Evolutionary conservation across 2,113 vertebrate species (phyloP).

Genomic region (Okapia johnstoni): DNA sequence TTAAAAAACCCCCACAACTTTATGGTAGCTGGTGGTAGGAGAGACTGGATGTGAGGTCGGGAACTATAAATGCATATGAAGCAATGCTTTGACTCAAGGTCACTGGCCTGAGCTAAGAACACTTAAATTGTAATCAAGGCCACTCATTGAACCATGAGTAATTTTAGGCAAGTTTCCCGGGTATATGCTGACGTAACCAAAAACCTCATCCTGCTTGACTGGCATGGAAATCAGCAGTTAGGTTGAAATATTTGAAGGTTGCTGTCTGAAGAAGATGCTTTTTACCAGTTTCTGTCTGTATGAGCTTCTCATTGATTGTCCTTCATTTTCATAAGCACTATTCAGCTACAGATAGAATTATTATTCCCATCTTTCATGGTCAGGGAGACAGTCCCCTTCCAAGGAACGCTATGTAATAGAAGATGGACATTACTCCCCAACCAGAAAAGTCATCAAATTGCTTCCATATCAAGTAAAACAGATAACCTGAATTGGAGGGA

Average conservation of each 20-base stretch:
- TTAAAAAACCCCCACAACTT: not conserved
- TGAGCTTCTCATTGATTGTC: conserved; percentile 29
- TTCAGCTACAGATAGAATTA: conserved; percentile 45
- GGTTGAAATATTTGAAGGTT: conserved; percentile 37
- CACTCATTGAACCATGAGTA: conserved; percentile 52
- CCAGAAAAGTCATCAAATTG: conserved; percentile 45
- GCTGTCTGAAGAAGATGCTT: not conserved
- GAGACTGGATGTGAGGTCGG: not conserved
- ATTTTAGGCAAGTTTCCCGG: conserved; percentile 66
- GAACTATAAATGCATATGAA: not conserved
- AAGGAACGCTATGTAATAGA: conserved; percentile 25
- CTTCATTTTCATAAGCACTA: conserved; percentile 55
- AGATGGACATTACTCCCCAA: conserved; percentile 45
- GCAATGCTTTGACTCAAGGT: conserved; percentile 43
- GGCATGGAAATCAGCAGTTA: conserved; percentile 49
- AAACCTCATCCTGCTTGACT: conserved; percentile 54
- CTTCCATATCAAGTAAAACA: conserved; percentile 54
- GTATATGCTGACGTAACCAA: conserved; percentile 28
- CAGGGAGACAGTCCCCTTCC: conserved; percentile 22
- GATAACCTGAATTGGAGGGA: conserved; percentile 37
- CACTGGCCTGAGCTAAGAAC: conserved; percentile 16
- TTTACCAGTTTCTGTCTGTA: conserved; percentile 8
- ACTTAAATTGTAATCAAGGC: conserved; percentile 50
- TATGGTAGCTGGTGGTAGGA: not conserved
- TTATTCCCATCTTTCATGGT: conserved; percentile 36